Conservation (phyloP, 2,797 vertebrate genomes). For the Mycteria americana region DNA sequence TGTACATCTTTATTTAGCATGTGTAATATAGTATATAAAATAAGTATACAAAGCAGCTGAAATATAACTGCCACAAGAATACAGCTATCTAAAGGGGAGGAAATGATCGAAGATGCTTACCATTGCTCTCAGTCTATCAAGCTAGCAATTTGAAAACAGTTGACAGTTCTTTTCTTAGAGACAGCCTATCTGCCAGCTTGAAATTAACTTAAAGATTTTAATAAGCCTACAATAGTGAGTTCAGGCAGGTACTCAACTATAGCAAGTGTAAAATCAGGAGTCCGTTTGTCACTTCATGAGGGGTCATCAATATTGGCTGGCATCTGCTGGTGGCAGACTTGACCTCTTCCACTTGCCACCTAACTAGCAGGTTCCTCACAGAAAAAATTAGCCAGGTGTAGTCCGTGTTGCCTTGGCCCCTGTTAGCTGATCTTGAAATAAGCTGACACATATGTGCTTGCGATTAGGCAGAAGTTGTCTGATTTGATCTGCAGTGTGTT, state of each 20-base stretch:
- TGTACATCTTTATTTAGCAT: neutral
- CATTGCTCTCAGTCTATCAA: neutral
- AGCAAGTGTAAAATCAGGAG: neutral
- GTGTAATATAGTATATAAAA: neutral
- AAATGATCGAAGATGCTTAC: neutral
- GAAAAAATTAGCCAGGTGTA: neutral
- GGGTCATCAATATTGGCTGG: neutral
- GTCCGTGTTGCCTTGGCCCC: neutral
- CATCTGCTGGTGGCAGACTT: neutral
- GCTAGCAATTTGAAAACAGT: neutral
- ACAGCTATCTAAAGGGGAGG: neutral
- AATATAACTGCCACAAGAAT: neutral
- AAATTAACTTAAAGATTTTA: neutral
- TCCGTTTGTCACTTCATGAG: neutral
- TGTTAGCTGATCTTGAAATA: neutral
- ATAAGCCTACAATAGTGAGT: neutral
- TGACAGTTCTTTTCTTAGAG: neutral
- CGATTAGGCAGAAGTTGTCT: neutral
- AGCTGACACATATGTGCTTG: neutral
- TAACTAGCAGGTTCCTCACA: neutral
- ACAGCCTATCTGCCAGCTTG: neutral
- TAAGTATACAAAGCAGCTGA: neutral
- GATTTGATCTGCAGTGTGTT: neutral
- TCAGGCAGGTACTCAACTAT: neutral
- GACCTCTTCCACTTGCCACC: neutral